Evolutionary conservation across 1,140 invertebrate genomes (phyloP), one percentile per base, ranked within the genome.

Genomic region (Drosophila asahinai): DNA sequence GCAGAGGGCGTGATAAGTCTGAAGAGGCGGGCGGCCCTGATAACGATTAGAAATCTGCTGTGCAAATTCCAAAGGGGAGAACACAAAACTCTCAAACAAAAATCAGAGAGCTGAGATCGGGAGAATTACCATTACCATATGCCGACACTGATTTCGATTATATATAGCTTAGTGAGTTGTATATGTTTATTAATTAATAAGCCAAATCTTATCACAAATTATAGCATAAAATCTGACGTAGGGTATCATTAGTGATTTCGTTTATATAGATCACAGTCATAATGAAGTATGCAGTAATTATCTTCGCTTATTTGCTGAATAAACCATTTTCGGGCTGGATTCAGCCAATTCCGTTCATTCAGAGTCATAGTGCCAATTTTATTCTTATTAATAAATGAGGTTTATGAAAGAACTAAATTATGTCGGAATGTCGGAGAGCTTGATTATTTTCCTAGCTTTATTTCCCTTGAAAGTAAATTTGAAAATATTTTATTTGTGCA

Each of bases 1-100:
- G 19, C 64, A 63, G 64, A 38, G 30, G 40, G 49, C 67, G 67
- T 71, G 67, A 66, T 68, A 71, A 48, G 19, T 27, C 15, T 47
- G 22, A 63, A 67, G 65, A 52, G 52, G 17, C 9, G 14, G 52
- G 17, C 9, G 14, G 40, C 9, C 22, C 63, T 68, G 67, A 71
- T 71, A 68, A 71, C 33, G 49, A 17, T 15, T 42, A 17, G 30
- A 40, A 40, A n/a, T 55, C 33, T 19, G 8, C 33, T 55, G 63
- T 48, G 45, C 67, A 71, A 71, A 71, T 71, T 71, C 63, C 67
- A 71, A 68, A 33, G 11, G 49, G 22, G 17, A 64, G 48, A 30
- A 19, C 19, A 19, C 19, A 19, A 19, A 19, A 52, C 33, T 49
- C n/a, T 45, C 22, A 4, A 68, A 67, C 55, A 67, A 67, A 30